Base-by-base conservation (phyloP, 2,888 invertebrate species). In the Chrysolina oricalcia region DNA sequence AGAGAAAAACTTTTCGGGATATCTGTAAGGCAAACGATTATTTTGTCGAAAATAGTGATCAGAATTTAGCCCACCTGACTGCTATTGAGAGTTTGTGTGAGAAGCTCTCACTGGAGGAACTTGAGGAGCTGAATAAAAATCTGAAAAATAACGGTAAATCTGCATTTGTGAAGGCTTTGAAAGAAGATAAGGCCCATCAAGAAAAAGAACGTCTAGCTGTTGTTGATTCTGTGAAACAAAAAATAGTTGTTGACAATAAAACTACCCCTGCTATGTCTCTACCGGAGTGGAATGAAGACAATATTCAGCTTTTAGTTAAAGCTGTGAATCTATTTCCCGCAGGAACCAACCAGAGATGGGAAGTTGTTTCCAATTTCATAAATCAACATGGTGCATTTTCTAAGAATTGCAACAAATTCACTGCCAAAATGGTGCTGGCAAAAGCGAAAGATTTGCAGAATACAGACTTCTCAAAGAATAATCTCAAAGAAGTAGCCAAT, bases 321-420 rank as follows among this genome's bases (percentile, higher is more conserved):
- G 98, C 98, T 21, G 98, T 99, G 0, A 99, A 99, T 89, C 89
- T 99, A 5, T 99, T 98, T 88, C 99, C 99, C 0, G 98, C 98
- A 8, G 99, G 97, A 17, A 99, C 99, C 0, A 95, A 94, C 85
- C 96, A 97, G 86, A 92, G 97, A 84, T 93, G 91, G 91, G 87
- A 86, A 76, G 97, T 98, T 0, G 97, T 99, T 5, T 96, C 98
- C 0, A 96, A 97, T 86, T 99, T 98, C 87, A 93, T 99, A 72
- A 97, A 97, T 88, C 98, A 97, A 85, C 96, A 96, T 82, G 93
- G 92, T 83, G 92, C 90, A 27, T 93, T 91, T 40, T 85, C 87
- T 19, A 90, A 90, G 74, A 91, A 91, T 0, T 91, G 91, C 72
- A 91, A 91, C 63, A 84, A 86, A 77, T 94, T 96, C 80, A 93